Base-by-base conservation (phyloP, 2,797 vertebrate genomes). In the Phrynocephalus vlangalii region DNA sequence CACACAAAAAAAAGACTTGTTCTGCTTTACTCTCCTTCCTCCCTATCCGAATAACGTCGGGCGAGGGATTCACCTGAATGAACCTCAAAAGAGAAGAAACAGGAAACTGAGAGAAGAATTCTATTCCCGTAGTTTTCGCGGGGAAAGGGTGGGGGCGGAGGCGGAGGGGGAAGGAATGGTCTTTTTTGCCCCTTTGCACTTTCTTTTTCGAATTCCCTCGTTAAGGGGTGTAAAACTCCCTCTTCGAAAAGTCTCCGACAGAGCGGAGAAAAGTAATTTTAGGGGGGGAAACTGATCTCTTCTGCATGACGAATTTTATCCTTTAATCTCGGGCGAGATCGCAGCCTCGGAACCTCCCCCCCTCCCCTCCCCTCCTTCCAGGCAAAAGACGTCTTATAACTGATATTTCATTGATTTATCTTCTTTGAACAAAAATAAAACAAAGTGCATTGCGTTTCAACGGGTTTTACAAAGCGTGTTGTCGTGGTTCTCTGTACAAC, bases 371-470 rank as follows among this genome's bases (percentile, higher is more conserved):
- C 86, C 93, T 92, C 92, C 93, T 87, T 94, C 89, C 93, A 97
- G 93, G 96, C 96, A 96, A 93, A 86, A 95, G 89, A 95, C 91
- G 1, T 94, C 88, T 95, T 96, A 91, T 89, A 95, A 95, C 94
- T 91, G 93, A 92, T 96, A 5, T 96, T 97, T 97, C 97, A 97
- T 96, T 94, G 95, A 92, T 97, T 96, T 96, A 95, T 96, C 96
- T 92, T 83, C 88, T 91, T 24, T 7, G 18, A 94, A 56, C n/a
- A 76, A 97, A 75, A 75, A 56, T 30, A 83, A 97, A 97, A 97
- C 97, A 98, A 98, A 98, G 98, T 98, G 97, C 97, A 97, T 97
- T 97, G 97, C 97, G 97, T 97, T 44, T 96, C 94, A 94, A 95
- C 92, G 95, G 97, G 96, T 96, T 95, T 96, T 95, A 96, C 96